Evolutionary conservation across 2,797 vertebrate species (phyloP).

Genomic region (Harpagifer antarcticus): DNA sequence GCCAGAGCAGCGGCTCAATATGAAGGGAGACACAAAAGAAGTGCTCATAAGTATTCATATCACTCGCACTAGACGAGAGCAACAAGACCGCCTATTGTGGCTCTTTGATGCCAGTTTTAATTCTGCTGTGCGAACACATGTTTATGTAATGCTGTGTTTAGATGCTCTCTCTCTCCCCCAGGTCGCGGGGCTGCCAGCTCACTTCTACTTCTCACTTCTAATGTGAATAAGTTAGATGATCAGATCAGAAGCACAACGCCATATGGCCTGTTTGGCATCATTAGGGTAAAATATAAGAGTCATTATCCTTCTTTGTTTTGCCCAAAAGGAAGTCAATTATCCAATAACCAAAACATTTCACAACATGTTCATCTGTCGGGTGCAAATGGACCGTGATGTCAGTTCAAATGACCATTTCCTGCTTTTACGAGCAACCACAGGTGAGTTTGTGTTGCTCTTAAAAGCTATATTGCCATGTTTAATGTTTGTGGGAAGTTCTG

Average conservation of each 20-base stretch:
- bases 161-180: conserved; percentile 8
- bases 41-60: conserved; percentile 71
- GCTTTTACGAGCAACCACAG: not conserved
- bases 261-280: conserved; percentile 53
- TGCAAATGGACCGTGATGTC: not conserved
- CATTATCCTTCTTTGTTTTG: conserved; percentile 22
- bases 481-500: not conserved
- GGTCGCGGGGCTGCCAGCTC: conserved; percentile 27
- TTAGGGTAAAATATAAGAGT: conserved; percentile 22
- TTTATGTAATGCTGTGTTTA: conserved; percentile 17
- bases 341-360: conserved; percentile 3
- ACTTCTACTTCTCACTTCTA: conserved; percentile 15
- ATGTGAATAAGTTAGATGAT: conserved; percentile 40
- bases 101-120: conserved; percentile 56
- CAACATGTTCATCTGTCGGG: not conserved
- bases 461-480: not conserved
- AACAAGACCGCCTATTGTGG: conserved; percentile 52
- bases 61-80: conserved; percentile 45
- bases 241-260: conserved; percentile 28
- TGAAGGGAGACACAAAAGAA: conserved; percentile 4
- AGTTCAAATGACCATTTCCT: not conserved
- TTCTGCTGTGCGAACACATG: conserved; percentile 54
- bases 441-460: not conserved
- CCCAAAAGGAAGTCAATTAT: conserved; percentile 37
- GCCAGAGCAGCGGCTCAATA: conserved; percentile 44